Evolutionary conservation across 2,113 vertebrate species (phyloP), one percentile per base, ranked within the genome.

Genomic region (Hippocampus zosterae): DNA sequence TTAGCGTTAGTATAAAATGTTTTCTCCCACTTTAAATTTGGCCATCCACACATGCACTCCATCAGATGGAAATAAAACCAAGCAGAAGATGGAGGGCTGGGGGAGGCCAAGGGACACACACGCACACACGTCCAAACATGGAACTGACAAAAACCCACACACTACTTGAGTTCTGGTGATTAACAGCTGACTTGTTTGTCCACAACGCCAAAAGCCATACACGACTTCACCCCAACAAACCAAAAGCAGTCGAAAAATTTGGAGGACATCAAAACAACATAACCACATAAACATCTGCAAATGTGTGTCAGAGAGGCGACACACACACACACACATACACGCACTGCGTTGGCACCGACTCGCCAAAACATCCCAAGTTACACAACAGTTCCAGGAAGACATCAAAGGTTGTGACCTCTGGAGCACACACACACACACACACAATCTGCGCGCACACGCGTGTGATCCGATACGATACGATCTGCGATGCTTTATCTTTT

Each of bases 41-140:
- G 44, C 44, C 2, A n/a, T 21, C 5, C 46, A 66, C 70, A n/a
- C 21, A 71, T 50, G 75, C 42, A 74, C 37, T 65, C 37, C 25
- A 60, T 59, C 71, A 78, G 72, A 84, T 85, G 82, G 82, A 74
- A 88, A 85, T 73, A 44, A 74, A 77, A 84, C 81, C 7, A 70
- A 71, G 70, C 3, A 21, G 63, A 67, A 79, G 73, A 75, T 60
- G 25, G 61, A 57, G 48, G 33, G 55, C 50, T 74, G 7, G 60
- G 33, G 70, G 70, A 71, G 70, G 69, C 67, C 73, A 70, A 67
- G 23, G 33, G 48, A 76, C 70, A 71, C 63, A 65, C 68, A 72
- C 61, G 64, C 65, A 69, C 19, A 27, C 40, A 70, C 16, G 44
- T 23, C 67, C 63, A 72, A 29, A 69, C 46, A 63, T 6, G 41